Percentiles rank a stretch among this genome's conserved stretches.
phyloP scores from a whole-genome alignment of 2,888 invertebrate genomes.

The Drosophila stalkeri region DNA sequence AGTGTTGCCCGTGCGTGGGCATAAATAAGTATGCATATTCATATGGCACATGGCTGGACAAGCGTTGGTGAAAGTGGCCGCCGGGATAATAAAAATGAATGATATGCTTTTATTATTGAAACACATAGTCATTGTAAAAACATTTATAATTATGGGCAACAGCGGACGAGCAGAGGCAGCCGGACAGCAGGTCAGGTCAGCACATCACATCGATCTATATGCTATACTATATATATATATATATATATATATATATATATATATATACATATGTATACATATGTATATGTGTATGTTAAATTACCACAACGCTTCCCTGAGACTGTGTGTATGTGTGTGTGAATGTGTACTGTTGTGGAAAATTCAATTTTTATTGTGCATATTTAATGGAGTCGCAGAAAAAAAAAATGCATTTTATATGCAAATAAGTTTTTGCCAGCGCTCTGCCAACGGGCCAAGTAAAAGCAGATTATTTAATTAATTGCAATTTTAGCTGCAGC shows the following conservation, averaged over 20 bases:
- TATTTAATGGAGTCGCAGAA: constrained; percentile 65
- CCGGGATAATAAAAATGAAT: constrained; percentile 76
- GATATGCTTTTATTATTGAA: constrained; percentile 80
- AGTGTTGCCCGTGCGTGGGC: constrained; percentile 31
- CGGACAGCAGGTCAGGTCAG: constrained; percentile 32
- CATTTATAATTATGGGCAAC: constrained; percentile 75
- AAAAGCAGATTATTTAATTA: constrained; percentile 70
- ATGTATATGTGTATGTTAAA: constrained; percentile 8
- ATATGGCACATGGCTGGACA: constrained; percentile 49
- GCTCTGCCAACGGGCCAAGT: constrained; percentile 40
- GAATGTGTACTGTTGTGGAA: constrained; percentile 44
- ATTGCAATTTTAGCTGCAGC: constrained; percentile 52
- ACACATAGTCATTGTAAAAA: constrained; percentile 79
- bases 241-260: background rate
- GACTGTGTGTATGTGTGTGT: constrained; percentile 5
- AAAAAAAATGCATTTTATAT: constrained; percentile 58
- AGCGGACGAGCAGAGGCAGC: constrained; percentile 8
- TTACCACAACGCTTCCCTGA: background rate
- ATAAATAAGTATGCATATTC: constrained; percentile 63
- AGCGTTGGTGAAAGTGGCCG: constrained; percentile 6
- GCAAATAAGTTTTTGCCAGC: constrained; percentile 59
- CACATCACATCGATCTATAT: constrained; percentile 25
- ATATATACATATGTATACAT: background rate
- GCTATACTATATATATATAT: background rate
- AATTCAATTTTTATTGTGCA: constrained; percentile 78